Evolutionary conservation across 35 echinoderm and acorn worm genomes (phyloP).

Genomic region (Ophiothrix spiculata): DNA sequence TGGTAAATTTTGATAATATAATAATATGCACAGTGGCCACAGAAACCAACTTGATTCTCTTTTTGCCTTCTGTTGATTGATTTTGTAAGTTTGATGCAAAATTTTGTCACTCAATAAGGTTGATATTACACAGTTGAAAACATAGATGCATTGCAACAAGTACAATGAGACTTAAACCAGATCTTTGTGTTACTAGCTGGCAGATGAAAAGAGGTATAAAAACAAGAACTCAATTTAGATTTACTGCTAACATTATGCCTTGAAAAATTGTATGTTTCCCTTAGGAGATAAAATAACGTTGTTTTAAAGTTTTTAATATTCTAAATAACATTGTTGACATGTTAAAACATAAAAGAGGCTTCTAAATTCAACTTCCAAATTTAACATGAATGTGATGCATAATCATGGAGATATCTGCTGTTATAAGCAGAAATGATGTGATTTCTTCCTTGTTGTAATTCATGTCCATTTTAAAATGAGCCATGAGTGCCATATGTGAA

Average conservation of each 20-base stretch:
- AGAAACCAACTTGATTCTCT: too few relatives aligned
- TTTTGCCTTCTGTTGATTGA: too few relatives aligned
- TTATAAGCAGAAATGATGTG: background rate
- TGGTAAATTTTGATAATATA: too few relatives aligned
- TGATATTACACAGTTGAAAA: too few relatives aligned
- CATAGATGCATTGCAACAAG: too few relatives aligned
- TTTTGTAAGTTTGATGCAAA: too few relatives aligned
- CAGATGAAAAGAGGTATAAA: too few relatives aligned
- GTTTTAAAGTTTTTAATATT: background rate
- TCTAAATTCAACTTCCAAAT: background rate
- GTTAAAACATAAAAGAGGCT: background rate
- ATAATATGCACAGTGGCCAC: too few relatives aligned
- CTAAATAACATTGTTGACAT: background rate
- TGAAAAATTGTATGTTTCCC: background rate
- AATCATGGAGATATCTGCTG: background rate
- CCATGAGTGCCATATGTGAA: slow-evolving; percentile 11
- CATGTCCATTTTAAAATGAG: slow-evolving; percentile 15
- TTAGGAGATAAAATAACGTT: background rate
- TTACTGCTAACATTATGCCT: background rate
- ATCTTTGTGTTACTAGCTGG: too few relatives aligned
- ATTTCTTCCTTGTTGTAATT: background rate
- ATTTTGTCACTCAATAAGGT: too few relatives aligned
- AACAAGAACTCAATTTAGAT: too few relatives aligned
- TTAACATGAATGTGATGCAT: background rate
- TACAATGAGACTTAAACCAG: too few relatives aligned